Conservation (phyloP, 2,888 invertebrate genomes). For the Dinocampus coccinellae region DNA sequence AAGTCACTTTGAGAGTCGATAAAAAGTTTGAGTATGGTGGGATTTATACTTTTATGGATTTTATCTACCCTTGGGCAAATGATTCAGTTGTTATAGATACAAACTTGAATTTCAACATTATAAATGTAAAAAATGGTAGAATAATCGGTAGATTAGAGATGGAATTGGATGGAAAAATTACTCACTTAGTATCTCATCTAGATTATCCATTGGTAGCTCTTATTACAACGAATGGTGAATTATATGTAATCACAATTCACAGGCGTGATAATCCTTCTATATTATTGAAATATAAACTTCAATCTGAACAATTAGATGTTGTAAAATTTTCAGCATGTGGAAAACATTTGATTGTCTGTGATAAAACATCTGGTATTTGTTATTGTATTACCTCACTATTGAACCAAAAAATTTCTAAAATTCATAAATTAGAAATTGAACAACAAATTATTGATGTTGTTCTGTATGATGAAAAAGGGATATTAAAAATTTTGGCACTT, state of each 20-base stretch:
- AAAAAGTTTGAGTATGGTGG: conserved; percentile 48
- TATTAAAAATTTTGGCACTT: conserved; percentile 49
- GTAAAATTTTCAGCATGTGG: conserved; percentile 59
- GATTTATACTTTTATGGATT: conserved; percentile 51
- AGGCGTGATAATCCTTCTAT: conserved; percentile 49
- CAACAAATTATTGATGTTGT: conserved; percentile 52
- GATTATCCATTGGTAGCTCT: conserved; percentile 56
- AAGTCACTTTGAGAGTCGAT: conserved; percentile 31
- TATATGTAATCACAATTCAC: conserved; percentile 50
- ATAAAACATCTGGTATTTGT: conserved; percentile 53
- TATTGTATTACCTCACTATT: conserved; percentile 51
- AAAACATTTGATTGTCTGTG: conserved; percentile 48
- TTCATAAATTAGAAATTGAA: conserved; percentile 42
- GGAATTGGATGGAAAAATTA: conserved; percentile 49
- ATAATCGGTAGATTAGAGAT: conserved; percentile 46
- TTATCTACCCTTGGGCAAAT: conserved; percentile 61
- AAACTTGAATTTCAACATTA: conserved; percentile 46
- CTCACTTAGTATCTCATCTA: conserved; percentile 52
- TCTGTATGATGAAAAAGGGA: conserved; percentile 46
- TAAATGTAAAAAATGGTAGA: conserved; percentile 53
- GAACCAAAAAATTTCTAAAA: conserved; percentile 43
- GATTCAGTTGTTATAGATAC: conserved; percentile 52
- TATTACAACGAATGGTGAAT: conserved; percentile 53
- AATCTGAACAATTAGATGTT: conserved; percentile 52
- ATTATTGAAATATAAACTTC: conserved; percentile 49